A percentile compares a stretch with the other conserved stretches of the same genome.
Evolutionary conservation across 2,797 vertebrate species (phyloP).

Genomic region (Cryptoblepharus egeriae): DNA sequence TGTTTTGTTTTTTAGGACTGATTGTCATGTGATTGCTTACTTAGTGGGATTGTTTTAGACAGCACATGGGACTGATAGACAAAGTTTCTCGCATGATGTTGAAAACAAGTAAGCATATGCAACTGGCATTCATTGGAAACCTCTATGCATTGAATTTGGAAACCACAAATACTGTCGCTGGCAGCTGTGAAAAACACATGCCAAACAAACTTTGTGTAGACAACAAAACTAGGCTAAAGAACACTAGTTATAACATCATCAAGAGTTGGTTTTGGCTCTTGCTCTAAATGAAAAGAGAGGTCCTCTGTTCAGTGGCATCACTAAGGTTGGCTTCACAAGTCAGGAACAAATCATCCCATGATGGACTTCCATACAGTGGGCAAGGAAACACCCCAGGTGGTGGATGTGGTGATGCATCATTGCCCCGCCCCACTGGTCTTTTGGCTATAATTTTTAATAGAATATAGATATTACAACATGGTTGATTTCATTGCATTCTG

Average conservation of each 20-base stretch:
- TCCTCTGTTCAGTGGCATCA: too few relatives aligned
- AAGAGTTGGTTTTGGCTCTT: background rate
- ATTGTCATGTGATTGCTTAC: background rate
- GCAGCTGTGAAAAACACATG: background rate
- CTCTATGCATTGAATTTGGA: constrained; percentile 8
- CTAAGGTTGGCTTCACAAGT: too few relatives aligned
- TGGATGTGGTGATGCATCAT: too few relatives aligned
- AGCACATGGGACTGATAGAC: constrained; percentile 10
- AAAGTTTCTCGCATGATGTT: background rate
- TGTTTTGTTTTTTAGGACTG: background rate
- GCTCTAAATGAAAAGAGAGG: background rate
- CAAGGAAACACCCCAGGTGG: too few relatives aligned
- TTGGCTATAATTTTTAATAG: too few relatives aligned
- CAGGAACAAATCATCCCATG: too few relatives aligned
- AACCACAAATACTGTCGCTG: constrained; percentile 30
- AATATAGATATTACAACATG: too few relatives aligned
- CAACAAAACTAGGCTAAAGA: constrained; percentile 27
- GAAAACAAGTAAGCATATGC: background rate
- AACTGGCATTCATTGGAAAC: constrained; percentile 11
- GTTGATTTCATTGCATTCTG: too few relatives aligned
- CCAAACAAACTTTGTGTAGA: background rate
- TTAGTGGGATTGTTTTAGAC: background rate
- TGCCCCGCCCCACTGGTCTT: too few relatives aligned
- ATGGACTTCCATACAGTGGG: too few relatives aligned
- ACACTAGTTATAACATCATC: constrained; percentile 25